Base-by-base conservation (phyloP, 1,140 invertebrate genomes). In the Drosophila funebris region DNA sequence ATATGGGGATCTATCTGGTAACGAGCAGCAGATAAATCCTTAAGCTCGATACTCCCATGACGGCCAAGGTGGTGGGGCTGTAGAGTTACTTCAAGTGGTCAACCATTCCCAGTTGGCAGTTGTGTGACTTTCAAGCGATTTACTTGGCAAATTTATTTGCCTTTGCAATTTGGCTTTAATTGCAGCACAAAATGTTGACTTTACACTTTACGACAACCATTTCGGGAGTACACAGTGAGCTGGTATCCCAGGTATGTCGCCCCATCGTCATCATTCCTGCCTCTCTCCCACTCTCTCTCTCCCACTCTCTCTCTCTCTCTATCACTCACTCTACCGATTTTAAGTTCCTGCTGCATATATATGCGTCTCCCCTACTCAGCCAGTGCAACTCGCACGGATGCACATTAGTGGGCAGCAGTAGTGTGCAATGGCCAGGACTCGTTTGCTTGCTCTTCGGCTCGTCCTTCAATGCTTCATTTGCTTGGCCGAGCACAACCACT, bases 101-200 rank as follows among this genome's bases (percentile, higher is more conserved):
- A 62, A 53, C 13, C 66, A 20, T 31, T 53, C 22, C 36, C 14
- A 33, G 33, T 58, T 39, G 44, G 52, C 53, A 50, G 43, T 66
- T 72, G 61, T 72, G 53, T 67, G 62, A 58, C 62, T 72, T 66
- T 67, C 53, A 31, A 67, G 44, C 69, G 69, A 72, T 72, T 72
- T 72, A 56, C 76, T 73, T 48, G 48, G 61, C 57, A 87, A 76
- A 85, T 85, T 80, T 77, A 78, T 73, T 77, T 77, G 66, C 48
- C 22, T 67, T 72, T 67, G 63, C 70, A 68, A 68, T 73, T 73
- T 73, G 46, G 66, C 73, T 71, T 84, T 85, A 84, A 84, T 84
- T 84, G 81, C 81, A 63, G 53, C 77, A 85, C 73, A 77, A 85
- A 84, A 77, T 85, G 73, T 80, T 84, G 73, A 85, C 73, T 84